Conservation (phyloP, 1,140 invertebrate genomes). For the Chymomyza costata region DNA sequence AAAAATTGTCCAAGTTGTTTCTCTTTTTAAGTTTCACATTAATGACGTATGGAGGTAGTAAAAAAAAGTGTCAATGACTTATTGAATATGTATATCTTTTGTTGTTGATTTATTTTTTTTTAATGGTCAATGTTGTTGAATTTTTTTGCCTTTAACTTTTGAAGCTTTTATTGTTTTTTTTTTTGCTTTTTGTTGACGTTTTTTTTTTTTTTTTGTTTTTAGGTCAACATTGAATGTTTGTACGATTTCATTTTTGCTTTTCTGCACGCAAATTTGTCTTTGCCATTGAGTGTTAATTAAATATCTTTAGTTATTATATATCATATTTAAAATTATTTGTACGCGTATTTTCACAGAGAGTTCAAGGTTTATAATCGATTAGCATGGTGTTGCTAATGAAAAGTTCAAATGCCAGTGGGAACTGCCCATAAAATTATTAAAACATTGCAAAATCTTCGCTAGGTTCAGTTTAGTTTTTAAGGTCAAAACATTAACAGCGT, state of each 20-base stretch:
- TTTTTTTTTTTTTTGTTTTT: too few species aligned
- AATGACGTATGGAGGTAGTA: too few species aligned
- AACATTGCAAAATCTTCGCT: too few species aligned
- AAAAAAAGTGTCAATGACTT: conserved; percentile 6
- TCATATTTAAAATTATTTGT: background rate
- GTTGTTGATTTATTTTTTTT: conserved; percentile 10
- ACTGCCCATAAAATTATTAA: background rate
- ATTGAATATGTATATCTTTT: conserved; percentile 5
- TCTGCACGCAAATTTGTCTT: conserved; percentile 39
- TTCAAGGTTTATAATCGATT: conserved; percentile 41
- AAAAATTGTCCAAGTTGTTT: too few species aligned
- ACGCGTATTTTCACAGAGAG: conserved; percentile 4
- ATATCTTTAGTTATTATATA: too few species aligned
- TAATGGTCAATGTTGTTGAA: conserved; percentile 20
- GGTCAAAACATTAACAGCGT: too few species aligned
- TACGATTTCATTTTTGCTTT: too few species aligned
- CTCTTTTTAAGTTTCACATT: too few species aligned
- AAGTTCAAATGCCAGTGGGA: conserved; percentile 3
- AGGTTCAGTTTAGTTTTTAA: too few species aligned
- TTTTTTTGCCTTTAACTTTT: conserved; percentile 14
- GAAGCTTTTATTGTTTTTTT: too few species aligned
- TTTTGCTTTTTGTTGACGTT: conserved; percentile 9
- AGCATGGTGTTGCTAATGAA: conserved; percentile 19
- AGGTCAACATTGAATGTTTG: too few species aligned
- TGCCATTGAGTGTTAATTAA: conserved; percentile 27